Evolutionary conservation across 2,888 invertebrate species (phyloP).

Genomic region (Oxycera nigricornis): DNA sequence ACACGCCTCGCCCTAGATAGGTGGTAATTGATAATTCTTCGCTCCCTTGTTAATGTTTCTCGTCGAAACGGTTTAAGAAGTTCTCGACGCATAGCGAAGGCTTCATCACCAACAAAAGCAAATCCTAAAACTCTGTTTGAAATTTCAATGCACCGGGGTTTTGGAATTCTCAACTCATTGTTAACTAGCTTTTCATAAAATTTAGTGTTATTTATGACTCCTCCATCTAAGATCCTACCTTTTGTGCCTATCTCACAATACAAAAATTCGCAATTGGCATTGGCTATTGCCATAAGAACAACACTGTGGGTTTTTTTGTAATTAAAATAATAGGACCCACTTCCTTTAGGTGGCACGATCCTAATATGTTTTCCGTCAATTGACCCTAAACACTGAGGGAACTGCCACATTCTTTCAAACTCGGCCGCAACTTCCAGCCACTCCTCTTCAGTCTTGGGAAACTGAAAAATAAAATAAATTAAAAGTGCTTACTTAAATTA

Average conservation of each 20-base stretch:
- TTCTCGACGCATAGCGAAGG: neutral
- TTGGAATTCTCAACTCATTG: neutral
- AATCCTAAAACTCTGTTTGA: too few relatives aligned
- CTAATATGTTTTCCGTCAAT: neutral
- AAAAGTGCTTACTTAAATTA: neutral
- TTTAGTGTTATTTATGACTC: too few relatives aligned
- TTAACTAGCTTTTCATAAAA: slow-evolving; percentile 1
- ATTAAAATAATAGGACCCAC: slow-evolving; percentile 16
- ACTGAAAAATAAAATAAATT: neutral
- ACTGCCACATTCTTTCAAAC: slow-evolving; percentile 7
- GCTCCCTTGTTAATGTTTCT: neutral
- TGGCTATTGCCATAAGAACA: slow-evolving; percentile 28
- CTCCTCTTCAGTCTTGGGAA: neutral
- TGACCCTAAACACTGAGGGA: neutral
- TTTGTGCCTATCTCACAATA: too few relatives aligned
- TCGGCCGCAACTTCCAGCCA: neutral
- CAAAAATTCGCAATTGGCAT: slow-evolving; percentile 21
- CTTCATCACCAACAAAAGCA: neutral
- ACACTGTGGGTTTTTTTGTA: neutral
- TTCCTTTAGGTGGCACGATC: neutral
- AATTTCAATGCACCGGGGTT: neutral
- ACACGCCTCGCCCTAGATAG: neutral
- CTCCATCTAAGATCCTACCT: too few relatives aligned
- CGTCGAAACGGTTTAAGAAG: neutral
- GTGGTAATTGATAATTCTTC: neutral